Evolutionary conservation across 2,113 vertebrate species (phyloP), one percentile per base, ranked within the genome.

Genomic region (Neodon shergylaensis): DNA sequence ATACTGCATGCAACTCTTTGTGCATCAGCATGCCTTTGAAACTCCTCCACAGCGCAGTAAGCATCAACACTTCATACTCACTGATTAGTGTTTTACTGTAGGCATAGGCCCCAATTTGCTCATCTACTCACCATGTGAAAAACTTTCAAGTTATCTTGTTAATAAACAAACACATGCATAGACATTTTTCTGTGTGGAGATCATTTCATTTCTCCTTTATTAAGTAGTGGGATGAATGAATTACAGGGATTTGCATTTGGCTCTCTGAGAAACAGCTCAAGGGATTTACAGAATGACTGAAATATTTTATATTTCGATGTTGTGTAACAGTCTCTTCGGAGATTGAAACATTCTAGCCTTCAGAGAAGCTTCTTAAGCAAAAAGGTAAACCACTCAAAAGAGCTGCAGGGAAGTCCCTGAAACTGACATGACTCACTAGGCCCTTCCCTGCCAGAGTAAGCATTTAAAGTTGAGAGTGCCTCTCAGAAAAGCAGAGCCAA

Each of bases 1-100:
- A 87, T 1, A 81, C 5, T 49, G 39, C 73, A 66, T 28, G 24
- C 77, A 93, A 70, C 22, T 66, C 24, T 83, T 24, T 61, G 33
- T 52, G 17, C 49, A 82, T 92, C 19, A 65, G 13, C 24, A 90
- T 44, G 54, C 39, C 79, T 96, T 31, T 90, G 68, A 92, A 87
- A 82, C 52, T 82, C 42, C n/a, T 77, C 73, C 6, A 7, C 11
- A 28, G 3, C 49, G 14, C 76, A 22, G 7, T 74, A 28, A n/a
- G 0, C n/a, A 26, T 58, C 84, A 68, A 52, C 36, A 88, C 33
- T 83, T 73, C 47, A 36, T 28, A 28, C 68, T 85, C 44, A 84
- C 2, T 90, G 72, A 73, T 85, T 52, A 79, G 39, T 74, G 58
- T 21, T 39, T 49, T 81, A n/a, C 22, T 4, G 52, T 16, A 65